Conservation (phyloP, 2,888 invertebrate genomes). For the Drosophila peninsularis region DNA sequence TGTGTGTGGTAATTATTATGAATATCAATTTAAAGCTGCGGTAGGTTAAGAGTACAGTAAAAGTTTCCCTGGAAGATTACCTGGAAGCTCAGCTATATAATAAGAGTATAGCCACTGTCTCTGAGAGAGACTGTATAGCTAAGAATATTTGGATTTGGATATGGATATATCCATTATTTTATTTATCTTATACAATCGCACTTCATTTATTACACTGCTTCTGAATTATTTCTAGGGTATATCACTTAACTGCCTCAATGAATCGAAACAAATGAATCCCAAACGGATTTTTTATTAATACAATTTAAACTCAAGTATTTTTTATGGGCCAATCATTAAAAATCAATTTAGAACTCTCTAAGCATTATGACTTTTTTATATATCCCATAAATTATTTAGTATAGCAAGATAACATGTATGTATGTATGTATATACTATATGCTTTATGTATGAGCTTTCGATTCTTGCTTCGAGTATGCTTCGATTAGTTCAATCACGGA, state of each 20-base stretch:
- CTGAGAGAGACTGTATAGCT: too few species aligned
- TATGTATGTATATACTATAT: neutral
- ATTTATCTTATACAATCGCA: neutral
- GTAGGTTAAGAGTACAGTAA: too few species aligned
- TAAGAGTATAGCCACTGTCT: neutral
- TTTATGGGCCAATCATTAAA: neutral
- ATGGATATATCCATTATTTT: neutral
- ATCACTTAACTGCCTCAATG: neutral
- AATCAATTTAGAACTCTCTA: neutral
- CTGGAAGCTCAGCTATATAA: too few species aligned
- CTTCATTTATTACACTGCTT: neutral
- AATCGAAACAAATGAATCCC: neutral
- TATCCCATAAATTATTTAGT: neutral
- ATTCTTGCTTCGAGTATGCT: neutral
- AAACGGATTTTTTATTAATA: conserved; percentile 2
- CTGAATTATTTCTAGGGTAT: neutral
- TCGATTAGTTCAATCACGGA: neutral
- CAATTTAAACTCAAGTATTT: neutral
- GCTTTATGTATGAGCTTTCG: neutral
- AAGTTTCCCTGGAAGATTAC: too few species aligned
- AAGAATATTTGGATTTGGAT: too few species aligned
- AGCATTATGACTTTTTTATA: neutral
- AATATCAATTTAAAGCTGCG: neutral
- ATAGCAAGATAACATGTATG: neutral
- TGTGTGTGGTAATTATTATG: neutral